Evolutionary conservation across 2,797 vertebrate species (phyloP), one percentile per base, ranked within the genome.

Genomic region (Gallirallus australis): DNA sequence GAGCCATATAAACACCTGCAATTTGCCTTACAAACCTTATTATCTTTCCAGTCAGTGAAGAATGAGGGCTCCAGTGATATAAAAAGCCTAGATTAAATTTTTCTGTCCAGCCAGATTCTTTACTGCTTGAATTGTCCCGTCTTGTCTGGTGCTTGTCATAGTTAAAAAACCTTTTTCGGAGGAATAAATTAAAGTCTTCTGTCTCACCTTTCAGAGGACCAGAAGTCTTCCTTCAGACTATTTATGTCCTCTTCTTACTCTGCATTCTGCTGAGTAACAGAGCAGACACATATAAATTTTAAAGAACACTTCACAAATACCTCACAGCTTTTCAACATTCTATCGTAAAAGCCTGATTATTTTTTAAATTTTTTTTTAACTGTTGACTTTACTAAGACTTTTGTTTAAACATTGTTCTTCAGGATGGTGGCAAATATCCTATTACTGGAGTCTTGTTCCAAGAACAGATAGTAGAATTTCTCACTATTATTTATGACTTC

Each of bases 111-210:
- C 28, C 70, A 86, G 69, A 57, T 59, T 70, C 24, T 59, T 88
- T 79, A 60, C 45, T 57, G 42, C 19, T 72, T 89, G 80, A 66
- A 72, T 84, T 0, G 0, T 79, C 52, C 45, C 86, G 65, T 77
- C 81, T 96, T 5, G 0, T 77, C 56, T 82, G 25, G 25, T 63
- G 70, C 64, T 94, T 20, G 1, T 76, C 59, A 64, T 23, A 48
- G 64, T 63, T 42, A 35, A 42, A 92, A 72, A 73, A 18, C 5
- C 24, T 79, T 92, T 64, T 71, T 17, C 27, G 60, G 16, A 93
- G 31, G 40, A 86, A 92, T 82, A 86, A 94, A 86, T 90, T 78
- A 89, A 93, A 91, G 23, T 28, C 17, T 84, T 84, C 14, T 94
- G 63, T 52, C 56, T 94, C 73, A 82, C 52, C 56, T 89, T 76